phyloP scores from a whole-genome alignment of 2,113 vertebrate genomes.

The Mormoops blainvillei region DNA sequence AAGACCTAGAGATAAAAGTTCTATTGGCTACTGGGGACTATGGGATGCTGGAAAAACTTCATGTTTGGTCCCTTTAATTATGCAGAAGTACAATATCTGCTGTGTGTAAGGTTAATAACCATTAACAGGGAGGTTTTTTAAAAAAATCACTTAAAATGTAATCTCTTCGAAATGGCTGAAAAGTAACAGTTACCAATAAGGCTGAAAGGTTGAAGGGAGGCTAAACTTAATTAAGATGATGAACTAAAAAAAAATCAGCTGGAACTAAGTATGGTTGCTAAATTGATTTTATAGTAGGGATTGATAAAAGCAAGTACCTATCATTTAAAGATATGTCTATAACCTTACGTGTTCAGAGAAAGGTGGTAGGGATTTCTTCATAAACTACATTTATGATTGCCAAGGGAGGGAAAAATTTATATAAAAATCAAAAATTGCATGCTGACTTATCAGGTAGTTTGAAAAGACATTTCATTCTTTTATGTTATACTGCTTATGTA shows the following conservation, averaged over 20 bases:
- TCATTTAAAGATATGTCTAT: background rate
- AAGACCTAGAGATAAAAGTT: background rate
- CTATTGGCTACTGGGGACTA: background rate
- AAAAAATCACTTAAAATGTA: constrained; percentile 8
- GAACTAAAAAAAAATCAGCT: background rate
- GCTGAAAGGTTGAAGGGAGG: background rate
- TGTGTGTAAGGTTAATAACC: background rate
- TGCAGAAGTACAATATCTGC: background rate
- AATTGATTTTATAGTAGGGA: background rate
- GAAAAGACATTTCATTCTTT: constrained; percentile 11
- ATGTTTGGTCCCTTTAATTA: constrained; percentile 6
- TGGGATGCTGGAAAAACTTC: background rate
- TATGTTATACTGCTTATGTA: background rate
- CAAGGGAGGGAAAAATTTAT: background rate
- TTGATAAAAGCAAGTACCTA: background rate
- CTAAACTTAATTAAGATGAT: constrained; percentile 22
- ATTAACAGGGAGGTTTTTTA: background rate
- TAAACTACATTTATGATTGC: background rate
- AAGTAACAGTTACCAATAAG: constrained; percentile 26
- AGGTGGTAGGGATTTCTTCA: background rate
- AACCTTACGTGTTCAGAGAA: background rate
- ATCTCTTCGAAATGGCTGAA: constrained; percentile 21
- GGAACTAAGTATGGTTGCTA: background rate
- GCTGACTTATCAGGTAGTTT: background rate
- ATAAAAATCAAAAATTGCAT: background rate